Percentiles rank a stretch among this genome's conserved stretches.
phyloP scores from a whole-genome alignment of 2,888 invertebrate species.

The Eilema sororculum region DNA sequence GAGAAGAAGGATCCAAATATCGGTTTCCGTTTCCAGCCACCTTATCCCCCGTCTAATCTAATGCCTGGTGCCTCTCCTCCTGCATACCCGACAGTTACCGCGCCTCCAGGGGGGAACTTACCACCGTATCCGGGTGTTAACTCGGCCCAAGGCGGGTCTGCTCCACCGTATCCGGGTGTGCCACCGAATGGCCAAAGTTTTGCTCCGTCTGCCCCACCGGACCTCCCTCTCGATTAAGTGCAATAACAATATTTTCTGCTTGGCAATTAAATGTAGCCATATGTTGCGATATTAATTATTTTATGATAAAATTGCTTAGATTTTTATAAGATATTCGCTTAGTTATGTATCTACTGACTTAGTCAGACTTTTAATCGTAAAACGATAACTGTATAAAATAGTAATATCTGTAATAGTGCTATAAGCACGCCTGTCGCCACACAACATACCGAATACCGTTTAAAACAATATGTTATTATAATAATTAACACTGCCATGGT shows the following conservation, averaged over 20 bases:
- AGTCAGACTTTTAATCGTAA: background rate
- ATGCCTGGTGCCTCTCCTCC: background rate
- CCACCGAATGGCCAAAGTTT: background rate
- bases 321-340: background rate
- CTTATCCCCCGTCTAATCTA: background rate
- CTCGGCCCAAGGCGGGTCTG: background rate
- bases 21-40: background rate
- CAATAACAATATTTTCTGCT: background rate
- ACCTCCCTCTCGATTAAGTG: background rate
- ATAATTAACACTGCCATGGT: background rate
- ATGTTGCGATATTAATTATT: no score
- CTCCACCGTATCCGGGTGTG: background rate
- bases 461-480: background rate
- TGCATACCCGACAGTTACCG: background rate
- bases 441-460: no score
- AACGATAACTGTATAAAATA: background rate
- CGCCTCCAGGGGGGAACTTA: background rate
- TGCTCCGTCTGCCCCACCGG: slow-evolving; percentile 14
- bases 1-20: slow-evolving; percentile 16
- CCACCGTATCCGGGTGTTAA: background rate
- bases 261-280: background rate
- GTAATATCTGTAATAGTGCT: background rate
- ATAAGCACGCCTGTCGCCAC: no score
- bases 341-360: background rate
- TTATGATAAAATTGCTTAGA: background rate